Percentiles rank a stretch among this genome's conserved stretches.
Conservation (phyloP, 2,113 vertebrate species). For the Mormoops blainvillei region DNA sequence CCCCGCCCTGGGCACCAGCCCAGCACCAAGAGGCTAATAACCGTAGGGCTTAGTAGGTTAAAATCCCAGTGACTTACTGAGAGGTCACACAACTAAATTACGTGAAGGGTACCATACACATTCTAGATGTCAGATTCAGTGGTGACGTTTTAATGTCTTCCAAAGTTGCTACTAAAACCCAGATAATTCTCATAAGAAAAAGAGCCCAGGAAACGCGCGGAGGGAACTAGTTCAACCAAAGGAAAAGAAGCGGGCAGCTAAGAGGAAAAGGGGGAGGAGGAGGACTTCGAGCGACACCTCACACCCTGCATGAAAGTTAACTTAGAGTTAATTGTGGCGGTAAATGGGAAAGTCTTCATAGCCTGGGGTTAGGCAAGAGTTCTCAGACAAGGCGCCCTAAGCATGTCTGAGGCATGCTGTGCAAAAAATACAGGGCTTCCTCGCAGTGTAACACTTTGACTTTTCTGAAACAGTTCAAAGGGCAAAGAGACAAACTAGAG, state of each 20-base stretch:
- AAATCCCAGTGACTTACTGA: slow-evolving; percentile 66
- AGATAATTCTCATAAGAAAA: not conserved
- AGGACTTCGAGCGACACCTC: not conserved
- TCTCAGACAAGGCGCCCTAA: not conserved
- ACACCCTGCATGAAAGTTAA: not conserved
- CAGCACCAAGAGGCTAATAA: slow-evolving; percentile 24
- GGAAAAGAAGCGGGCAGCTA: not conserved
- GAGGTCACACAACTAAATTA: slow-evolving; percentile 44
- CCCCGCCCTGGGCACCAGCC: slow-evolving; percentile 58
- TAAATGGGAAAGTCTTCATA: not conserved
- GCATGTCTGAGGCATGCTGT: not conserved
- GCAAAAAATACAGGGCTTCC: not conserved
- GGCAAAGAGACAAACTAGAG: not conserved
- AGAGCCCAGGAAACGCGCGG: not conserved
- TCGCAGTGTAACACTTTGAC: not conserved
- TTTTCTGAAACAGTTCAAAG: not conserved
- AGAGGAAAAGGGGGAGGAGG: not conserved
- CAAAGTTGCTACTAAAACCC: slow-evolving; percentile 29
- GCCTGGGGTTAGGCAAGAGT: not conserved
- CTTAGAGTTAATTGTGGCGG: not conserved
- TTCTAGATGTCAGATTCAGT: slow-evolving; percentile 32
- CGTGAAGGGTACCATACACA: not conserved
- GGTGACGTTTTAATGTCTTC: slow-evolving; percentile 4
- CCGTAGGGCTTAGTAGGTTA: slow-evolving; percentile 53
- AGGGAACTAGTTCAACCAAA: not conserved